Evolutionary conservation across 1,140 invertebrate species (phyloP).

Genomic region (Olivierus martensii): DNA sequence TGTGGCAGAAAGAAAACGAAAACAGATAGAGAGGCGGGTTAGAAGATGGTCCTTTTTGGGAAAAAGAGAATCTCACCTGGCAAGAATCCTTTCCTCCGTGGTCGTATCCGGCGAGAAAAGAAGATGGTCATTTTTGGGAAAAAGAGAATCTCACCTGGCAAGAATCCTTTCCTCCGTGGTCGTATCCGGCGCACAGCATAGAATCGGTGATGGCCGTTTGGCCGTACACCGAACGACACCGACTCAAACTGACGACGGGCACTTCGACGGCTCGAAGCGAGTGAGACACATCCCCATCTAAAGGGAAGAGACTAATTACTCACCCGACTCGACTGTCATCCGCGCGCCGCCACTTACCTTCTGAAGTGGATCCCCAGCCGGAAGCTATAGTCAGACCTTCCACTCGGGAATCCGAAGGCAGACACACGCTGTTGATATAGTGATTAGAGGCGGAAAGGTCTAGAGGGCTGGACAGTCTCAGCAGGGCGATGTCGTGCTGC

Average conservation of each 20-base stretch:
- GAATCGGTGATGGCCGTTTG: slow-evolving; percentile 45
- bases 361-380: slow-evolving; percentile 8
- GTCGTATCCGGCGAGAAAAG: slow-evolving; percentile 72
- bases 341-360: not conserved
- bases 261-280: slow-evolving; percentile 80
- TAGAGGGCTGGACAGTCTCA: slow-evolving; percentile 19
- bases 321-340: no score
- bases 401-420: slow-evolving; percentile 50
- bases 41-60: no score
- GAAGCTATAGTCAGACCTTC: slow-evolving; percentile 5
- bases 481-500: slow-evolving; percentile 27
- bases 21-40: no score
- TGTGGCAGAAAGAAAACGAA: no score
- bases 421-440: slow-evolving; percentile 76
- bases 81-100: slow-evolving; percentile 83
- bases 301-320: no score
- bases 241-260: slow-evolving; percentile 76
- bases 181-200: slow-evolving; percentile 77
- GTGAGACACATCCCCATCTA: slow-evolving; percentile 76
- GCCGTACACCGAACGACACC: slow-evolving; percentile 46
- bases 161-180: slow-evolving; percentile 75
- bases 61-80: no score
- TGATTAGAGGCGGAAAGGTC: not conserved
- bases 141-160: slow-evolving; percentile 56
- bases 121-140: no score